Conservation (phyloP, 2,797 vertebrate species). For the Xiphophorus birchmanni region DNA sequence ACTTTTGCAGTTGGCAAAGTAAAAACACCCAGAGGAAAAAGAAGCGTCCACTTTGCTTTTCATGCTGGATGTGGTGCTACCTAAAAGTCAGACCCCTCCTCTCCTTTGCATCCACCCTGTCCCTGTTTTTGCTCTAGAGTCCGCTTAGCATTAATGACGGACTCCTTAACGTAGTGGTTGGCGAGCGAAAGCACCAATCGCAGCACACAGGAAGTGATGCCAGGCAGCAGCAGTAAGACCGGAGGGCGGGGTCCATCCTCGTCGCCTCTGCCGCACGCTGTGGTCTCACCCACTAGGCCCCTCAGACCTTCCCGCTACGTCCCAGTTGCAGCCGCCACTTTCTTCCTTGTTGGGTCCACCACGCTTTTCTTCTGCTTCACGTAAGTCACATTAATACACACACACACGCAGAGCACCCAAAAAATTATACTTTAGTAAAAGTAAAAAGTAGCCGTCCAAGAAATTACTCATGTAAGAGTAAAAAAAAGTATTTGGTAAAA, state of each 20-base stretch:
- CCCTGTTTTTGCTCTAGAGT: background rate
- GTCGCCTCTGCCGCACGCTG: conserved; percentile 75
- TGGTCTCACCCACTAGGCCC: conserved; percentile 78
- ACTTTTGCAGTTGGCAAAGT: conserved; percentile 31
- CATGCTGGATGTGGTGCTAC: background rate
- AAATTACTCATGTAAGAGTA: no score
- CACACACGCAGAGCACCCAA: background rate
- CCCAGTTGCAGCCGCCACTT: conserved; percentile 93
- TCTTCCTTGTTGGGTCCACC: conserved; percentile 96
- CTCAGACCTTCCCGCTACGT: conserved; percentile 95
- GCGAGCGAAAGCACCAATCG: conserved; percentile 10
- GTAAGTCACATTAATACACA: conserved; percentile 82
- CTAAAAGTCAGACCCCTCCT: conserved; percentile 8
- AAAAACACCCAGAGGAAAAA: conserved; percentile 27
- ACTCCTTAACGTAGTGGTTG: conserved; percentile 15
- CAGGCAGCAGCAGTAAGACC: conserved; percentile 78
- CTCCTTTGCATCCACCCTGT: background rate
- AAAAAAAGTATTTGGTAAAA: no score
- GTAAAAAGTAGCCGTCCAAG: no score
- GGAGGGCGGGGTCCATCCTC: conserved; percentile 80
- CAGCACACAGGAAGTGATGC: conserved; percentile 73
- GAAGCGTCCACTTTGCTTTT: conserved; percentile 2
- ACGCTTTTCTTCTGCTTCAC: conserved; percentile 98
- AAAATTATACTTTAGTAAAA: no score
- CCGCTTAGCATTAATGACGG: conserved; percentile 18